Conservation (phyloP, 2,888 invertebrate genomes). For the Mycogona germanica region DNA sequence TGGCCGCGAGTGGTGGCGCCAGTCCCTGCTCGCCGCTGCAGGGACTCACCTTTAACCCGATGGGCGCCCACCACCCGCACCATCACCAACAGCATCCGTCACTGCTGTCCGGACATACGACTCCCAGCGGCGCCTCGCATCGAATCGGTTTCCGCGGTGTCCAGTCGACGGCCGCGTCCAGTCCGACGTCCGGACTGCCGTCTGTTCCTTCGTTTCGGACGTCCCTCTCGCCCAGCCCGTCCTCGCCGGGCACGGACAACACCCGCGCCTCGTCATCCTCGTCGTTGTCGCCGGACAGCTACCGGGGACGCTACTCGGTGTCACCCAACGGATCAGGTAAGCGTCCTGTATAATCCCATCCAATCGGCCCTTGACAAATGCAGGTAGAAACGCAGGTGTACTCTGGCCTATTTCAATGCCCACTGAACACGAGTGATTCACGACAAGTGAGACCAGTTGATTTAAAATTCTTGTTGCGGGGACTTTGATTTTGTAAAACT, state of each 20-base stretch:
- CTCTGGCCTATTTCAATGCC: too few relatives aligned
- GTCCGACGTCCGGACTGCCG: background rate
- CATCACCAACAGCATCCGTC: background rate
- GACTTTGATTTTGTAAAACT: too few relatives aligned
- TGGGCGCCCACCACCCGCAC: background rate
- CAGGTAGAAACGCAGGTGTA: too few relatives aligned
- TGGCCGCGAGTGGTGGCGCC: background rate
- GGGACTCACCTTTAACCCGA: slow-evolving; percentile 4
- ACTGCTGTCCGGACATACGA: background rate
- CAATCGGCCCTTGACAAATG: too few relatives aligned
- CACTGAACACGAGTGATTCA: too few relatives aligned
- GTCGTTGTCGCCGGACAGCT: slow-evolving; percentile 9
- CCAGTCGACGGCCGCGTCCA: background rate
- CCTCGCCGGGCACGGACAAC: slow-evolving; percentile 6
- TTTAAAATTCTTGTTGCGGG: too few relatives aligned
- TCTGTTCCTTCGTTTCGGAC: too few relatives aligned
- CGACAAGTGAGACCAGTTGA: too few relatives aligned
- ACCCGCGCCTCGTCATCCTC: slow-evolving; percentile 4
- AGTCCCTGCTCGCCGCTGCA: too few relatives aligned
- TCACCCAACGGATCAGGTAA: slow-evolving; percentile 13
- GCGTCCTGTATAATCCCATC: too few relatives aligned
- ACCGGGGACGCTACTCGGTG: background rate
- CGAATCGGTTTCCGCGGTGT: background rate
- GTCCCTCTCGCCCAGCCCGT: slow-evolving; percentile 4
- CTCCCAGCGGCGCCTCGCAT: background rate